Evolutionary conservation across 1,140 invertebrate species (phyloP), one percentile per base, ranked within the genome.

Genomic region (Homalodisca vitripennis): DNA sequence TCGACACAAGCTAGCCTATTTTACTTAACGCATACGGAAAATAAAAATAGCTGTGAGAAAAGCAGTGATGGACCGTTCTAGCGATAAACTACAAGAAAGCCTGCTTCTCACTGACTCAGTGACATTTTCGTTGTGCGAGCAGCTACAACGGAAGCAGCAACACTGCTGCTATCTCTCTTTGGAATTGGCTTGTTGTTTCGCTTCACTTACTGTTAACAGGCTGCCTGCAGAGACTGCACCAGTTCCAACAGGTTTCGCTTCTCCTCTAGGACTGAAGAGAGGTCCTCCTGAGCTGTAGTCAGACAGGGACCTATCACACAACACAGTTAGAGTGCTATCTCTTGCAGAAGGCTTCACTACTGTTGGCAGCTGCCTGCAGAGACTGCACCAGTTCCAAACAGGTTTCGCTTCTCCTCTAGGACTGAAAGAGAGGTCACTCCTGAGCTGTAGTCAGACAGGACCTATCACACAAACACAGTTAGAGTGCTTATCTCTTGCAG

Each of bases 391-490:
- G 51, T 22, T 92, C 88, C 48, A 92, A 77, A n/a, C 29, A 77
- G 26, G 92, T 78, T n/a, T 83, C 83, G 71, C 85, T 85, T 74
- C 92, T 93, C 72, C 92, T 91, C 34, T 88, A 86, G 0, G 91
- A 72, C 51, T 92, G 77, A 29, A 81, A 81, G 20, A 84, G 83
- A 1, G 91, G 87, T 64, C 91, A 86, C 71, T 91, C 89, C 75
- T 92, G 89, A 1, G 90, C 88, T n/a, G n/a, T n/a, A n/a, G n/a
- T n/a, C n/a, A n/a, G n/a, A n/a, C n/a, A n/a, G n/a, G n/a, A n/a
- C n/a, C n/a, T n/a, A n/a, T n/a, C n/a, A n/a, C n/a, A n/a, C n/a
- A n/a, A n/a, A n/a, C n/a, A n/a, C n/a, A n/a, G n/a, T n/a, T n/a
- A n/a, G n/a, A n/a, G n/a, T n/a, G n/a, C n/a, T n/a, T n/a, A n/a